Percentiles rank a stretch among this genome's conserved stretches.
phyloP scores from a whole-genome alignment of 1,140 invertebrate species.

The Drosophila mojavensis region DNA sequence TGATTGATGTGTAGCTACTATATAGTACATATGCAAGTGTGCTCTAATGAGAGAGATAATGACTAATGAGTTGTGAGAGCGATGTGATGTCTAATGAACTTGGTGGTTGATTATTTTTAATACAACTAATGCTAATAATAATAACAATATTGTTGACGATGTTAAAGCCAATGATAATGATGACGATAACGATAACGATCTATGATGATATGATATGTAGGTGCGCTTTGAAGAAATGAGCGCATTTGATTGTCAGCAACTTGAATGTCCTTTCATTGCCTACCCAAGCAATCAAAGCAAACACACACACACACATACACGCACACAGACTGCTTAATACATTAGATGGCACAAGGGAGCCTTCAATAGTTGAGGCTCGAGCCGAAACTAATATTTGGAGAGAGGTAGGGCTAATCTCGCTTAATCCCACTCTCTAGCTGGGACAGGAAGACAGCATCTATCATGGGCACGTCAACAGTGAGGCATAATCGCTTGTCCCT shows the following conservation, averaged over 20 bases:
- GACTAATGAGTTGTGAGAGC: no score
- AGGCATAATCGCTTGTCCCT: slow-evolving; percentile 31
- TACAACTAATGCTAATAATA: background rate
- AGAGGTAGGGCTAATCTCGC: background rate
- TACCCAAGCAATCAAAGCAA: slow-evolving; percentile 5
- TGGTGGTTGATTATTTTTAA: background rate
- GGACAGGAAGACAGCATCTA: slow-evolving; percentile 39
- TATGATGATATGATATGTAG: background rate
- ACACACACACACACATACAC: slow-evolving; percentile 19
- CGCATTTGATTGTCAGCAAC: slow-evolving; percentile 29
- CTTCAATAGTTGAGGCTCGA: background rate
- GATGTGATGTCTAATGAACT: no score
- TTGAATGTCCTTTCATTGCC: slow-evolving; percentile 8
- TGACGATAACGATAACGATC: background rate
- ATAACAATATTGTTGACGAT: no score
- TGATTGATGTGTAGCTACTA: background rate
- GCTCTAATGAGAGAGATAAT: background rate
- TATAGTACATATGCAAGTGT: background rate
- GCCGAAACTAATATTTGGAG: background rate
- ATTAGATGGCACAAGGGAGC: background rate
- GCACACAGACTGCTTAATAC: background rate
- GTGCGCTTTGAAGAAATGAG: slow-evolving; percentile 37
- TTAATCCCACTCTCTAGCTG: background rate
- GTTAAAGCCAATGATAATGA: no score
- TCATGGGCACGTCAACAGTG: slow-evolving; percentile 50